Base-by-base conservation (phyloP, 2,113 vertebrate species). In the Poecilia latipinna region DNA sequence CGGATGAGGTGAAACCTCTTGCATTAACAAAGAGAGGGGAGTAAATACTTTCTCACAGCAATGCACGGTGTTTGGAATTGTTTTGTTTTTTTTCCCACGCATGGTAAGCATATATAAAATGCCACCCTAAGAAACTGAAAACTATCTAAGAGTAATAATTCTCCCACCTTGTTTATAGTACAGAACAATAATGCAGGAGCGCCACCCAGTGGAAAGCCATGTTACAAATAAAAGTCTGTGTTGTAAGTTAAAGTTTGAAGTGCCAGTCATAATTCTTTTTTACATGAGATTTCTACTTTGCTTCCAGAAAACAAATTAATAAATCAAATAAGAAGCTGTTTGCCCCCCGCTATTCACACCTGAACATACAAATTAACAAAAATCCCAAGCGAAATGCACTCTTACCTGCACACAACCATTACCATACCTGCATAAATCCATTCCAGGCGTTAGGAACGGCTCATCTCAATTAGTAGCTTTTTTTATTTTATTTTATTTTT, bases 201-300 rank as follows among this genome's bases (percentile, higher is more conserved):
- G 86, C 77, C 79, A 80, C 42, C 77, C 69, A 73, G 70, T 72
- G 81, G 68, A 15, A 32, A 37, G 35, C 4, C 31, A 35, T 64
- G 37, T 61, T 82, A 73, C 8, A 71, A 33, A 42, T 66, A 57
- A 68, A 13, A 62, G 61, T 42, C 39, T 42, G 12, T 42, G 39
- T 42, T 51, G 19, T 51, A 51, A 22, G 22, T 8, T 51, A 2
- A 54, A 17, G 39, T 42, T 42, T 22, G 19, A 54, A 33, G 31
- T 12, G 6, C 28, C 4, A n/a, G 7, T 24, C 22, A 11, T n/a
- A 24, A n/a, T n/a, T n/a, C n/a, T 8, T n/a, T 6, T 57, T 57
- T 19, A 48, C 19, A 2, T 48, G 13, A 6, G 17, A 19, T 17
- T 48, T 48, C 39, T 42, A 42, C 39, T 42, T 42, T 42, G 12